Evolutionary conservation across 2,888 invertebrate genomes (phyloP).

Genomic region (Pammene fasciana): DNA sequence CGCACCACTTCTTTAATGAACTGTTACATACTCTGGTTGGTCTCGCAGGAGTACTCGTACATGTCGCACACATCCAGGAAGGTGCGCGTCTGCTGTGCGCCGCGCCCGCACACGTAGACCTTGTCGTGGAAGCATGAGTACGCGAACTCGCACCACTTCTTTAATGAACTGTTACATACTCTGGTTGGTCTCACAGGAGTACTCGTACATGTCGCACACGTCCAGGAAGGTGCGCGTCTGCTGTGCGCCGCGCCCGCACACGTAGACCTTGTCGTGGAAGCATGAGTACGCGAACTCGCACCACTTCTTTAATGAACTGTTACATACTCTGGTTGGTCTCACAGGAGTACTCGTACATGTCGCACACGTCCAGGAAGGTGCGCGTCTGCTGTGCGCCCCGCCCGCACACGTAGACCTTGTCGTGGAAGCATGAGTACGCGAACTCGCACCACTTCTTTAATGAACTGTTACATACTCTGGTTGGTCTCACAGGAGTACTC

Average conservation of each 20-base stretch:
- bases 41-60: slow-evolving; percentile 75
- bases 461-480: slow-evolving; percentile 63
- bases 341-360: slow-evolving; percentile 74
- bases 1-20: slow-evolving; percentile 61
- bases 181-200: slow-evolving; percentile 72
- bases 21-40: slow-evolving; percentile 66
- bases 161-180: slow-evolving; percentile 55
- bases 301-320: slow-evolving; percentile 52
- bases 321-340: slow-evolving; percentile 71
- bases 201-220: slow-evolving; percentile 75
- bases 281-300: slow-evolving; percentile 74
- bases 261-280: slow-evolving; percentile 70
- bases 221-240: slow-evolving; percentile 73
- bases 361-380: slow-evolving; percentile 74
- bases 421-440: slow-evolving; percentile 73
- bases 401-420: slow-evolving; percentile 72
- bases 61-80: slow-evolving; percentile 75
- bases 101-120: slow-evolving; percentile 71
- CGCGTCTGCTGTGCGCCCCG: slow-evolving; percentile 71
- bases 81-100: slow-evolving; percentile 72
- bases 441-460: slow-evolving; percentile 66
- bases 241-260: slow-evolving; percentile 76
- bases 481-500: slow-evolving; percentile 74
- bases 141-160: slow-evolving; percentile 71
- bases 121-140: slow-evolving; percentile 73